phyloP scores from a whole-genome alignment of 64 coral and sea anemone species.

The Stichodactyla mertensii region DNA sequence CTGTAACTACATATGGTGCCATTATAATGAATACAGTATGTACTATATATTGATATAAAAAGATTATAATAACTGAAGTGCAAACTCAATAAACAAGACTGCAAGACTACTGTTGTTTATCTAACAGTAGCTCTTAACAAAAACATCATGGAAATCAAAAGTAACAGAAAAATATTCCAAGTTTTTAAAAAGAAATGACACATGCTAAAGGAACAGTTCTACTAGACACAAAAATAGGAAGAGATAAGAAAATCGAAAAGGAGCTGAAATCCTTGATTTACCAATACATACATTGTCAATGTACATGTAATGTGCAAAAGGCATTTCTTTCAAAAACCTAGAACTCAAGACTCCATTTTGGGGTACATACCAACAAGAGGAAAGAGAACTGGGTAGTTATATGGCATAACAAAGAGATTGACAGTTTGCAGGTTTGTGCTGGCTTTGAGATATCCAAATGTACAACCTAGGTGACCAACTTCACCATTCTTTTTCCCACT shows the following conservation, averaged over 20 bases:
- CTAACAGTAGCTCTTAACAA: not conserved
- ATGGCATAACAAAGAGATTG: conserved; percentile 97
- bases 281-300: not conserved
- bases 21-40: too few relatives aligned
- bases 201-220: not conserved
- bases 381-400: conserved; percentile 92
- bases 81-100: not conserved
- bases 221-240: not conserved
- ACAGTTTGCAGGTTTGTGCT: conserved; percentile 85
- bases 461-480: conserved; percentile 46
- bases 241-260: not conserved
- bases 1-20: too few relatives aligned
- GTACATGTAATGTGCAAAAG: not conserved
- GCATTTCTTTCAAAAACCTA: not conserved
- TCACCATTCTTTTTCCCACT: conserved; percentile 66
- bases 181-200: not conserved
- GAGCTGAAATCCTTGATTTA: not conserved
- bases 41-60: too few relatives aligned
- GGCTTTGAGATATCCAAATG: conserved; percentile 98
- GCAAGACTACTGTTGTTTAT: not conserved
- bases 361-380: conserved; percentile 81
- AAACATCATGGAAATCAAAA: not conserved
- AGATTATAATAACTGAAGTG: not conserved
- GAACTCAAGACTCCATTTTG: not conserved
- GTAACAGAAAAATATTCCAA: not conserved